Base-by-base conservation (phyloP, 2,888 invertebrate species). In the Salticus scenicus region DNA sequence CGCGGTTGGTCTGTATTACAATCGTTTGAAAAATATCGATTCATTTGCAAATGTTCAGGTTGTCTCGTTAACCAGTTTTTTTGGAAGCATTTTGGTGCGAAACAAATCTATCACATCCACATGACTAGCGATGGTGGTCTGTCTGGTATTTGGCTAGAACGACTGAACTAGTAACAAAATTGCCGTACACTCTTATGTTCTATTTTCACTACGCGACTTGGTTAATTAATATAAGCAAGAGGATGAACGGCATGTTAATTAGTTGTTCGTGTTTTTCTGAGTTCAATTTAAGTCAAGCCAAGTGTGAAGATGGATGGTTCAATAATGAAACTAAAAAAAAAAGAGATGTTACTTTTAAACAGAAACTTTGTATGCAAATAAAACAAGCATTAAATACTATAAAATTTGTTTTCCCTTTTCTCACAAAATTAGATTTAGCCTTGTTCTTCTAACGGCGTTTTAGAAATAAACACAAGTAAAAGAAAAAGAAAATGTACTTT, bases 301-400 rank as follows among this genome's bases (percentile, higher is more conserved):
- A 24, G 66, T 73, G 72, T 27, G 20, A 66, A n/a, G 51, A 80
- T 72, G 72, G 72, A 80, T 73, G 72, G 20, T 66, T 73, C 31
- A 30, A 72, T 73, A 73, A 80, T 30, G n/a, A 66, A 30, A 30
- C 5, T 30, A 14, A n/a, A 14, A 30, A n/a, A 31, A 31, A 57
- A 31, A 30, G 30, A 20, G n/a, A n/a, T n/a, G 12, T 66, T 66
- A 30, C 66, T n/a, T 31, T n/a, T 66, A 31, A 31, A 10, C 14
- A 14, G 30, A 30, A 66, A 31, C 30, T 30, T 66, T 66, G 14
- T 31, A n/a, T 30, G 7, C 66, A 30, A 17, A 30, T 31, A 66
- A 17, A 24, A 47, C 10, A 47, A 24, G 12, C 24, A 10, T 7
- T 7, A 24, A 57, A 57, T n/a, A n/a, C n/a, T 5, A 17, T 5